phyloP scores from a whole-genome alignment of 2,113 vertebrate species.

The Carlito syrichta region DNA sequence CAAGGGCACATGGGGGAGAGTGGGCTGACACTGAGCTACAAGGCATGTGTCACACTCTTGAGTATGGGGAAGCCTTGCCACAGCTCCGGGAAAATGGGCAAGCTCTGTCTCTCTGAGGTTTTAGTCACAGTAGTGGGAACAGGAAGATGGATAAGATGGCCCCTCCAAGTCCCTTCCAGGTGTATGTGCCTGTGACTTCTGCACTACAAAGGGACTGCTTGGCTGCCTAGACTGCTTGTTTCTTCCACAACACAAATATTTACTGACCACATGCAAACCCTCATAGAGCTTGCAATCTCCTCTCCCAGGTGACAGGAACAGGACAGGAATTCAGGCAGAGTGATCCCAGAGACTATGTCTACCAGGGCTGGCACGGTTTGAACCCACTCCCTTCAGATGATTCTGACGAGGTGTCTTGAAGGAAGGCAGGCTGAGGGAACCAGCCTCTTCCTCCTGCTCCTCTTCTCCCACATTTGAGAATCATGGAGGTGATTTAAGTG shows the following conservation, averaged over 20 bases:
- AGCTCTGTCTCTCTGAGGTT: no score
- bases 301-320: not conserved
- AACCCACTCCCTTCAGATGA: not conserved
- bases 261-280: not conserved
- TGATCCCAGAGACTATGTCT: not conserved
- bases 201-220: not conserved
- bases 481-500: not conserved
- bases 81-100: not conserved
- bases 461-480: no score
- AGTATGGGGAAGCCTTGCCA: not conserved
- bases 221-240: not conserved
- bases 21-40: not conserved
- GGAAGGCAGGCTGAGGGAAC: accelerated
- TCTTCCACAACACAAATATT: not conserved
- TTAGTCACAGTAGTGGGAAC: not conserved
- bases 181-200: not conserved
- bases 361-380: not conserved
- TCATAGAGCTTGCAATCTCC: not conserved
- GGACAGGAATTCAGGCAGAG: not conserved
- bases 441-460: not conserved
- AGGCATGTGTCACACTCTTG: not conserved
- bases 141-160: not conserved
- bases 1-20: not conserved
- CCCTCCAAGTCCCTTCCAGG: not conserved
- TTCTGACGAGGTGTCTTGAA: not conserved